Base-by-base conservation (phyloP, 2,113 vertebrate genomes). In the Eclectus roratus region DNA sequence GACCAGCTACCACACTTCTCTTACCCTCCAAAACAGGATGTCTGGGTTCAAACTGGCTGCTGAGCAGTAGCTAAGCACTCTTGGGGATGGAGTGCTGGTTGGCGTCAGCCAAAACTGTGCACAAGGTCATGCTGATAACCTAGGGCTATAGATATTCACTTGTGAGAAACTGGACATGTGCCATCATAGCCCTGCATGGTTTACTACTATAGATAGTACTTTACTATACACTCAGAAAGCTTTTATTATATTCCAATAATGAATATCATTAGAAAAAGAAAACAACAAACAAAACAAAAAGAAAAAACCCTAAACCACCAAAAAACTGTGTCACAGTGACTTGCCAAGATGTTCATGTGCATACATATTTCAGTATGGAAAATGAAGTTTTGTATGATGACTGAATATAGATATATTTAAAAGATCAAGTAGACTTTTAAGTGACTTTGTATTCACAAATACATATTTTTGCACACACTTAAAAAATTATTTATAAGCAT, bases 1-100 rank as follows among this genome's bases (percentile, higher is more conserved):
- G 13, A 71, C 25, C 13, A 43, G 11, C 19, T 71, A 23, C 11
- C 13, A 58, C 0, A 0, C 5, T 68, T 60, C 73, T 79, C 39
- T 60, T 41, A 60, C 8, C 21, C 19, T 65, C 37, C 31, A 72
- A 41, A 85, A 49, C 1, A 41, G 41, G 31, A 50, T 43, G 25
- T 1, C 8, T 66, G 35, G 7, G 1, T 69, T 77, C 44, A 61
- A 9, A 13, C 21, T 44, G 31, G 13, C 31, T 94, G 63, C 37
- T 52, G 49, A 88, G 44, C 43, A 58, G 47, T 85, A 44, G 41
- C 16, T 72, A 20, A 84, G 19, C 10, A 4, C 37, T 50, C 58
- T 8, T 41, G 49, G 33, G 29, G 10, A 50, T 27, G 0, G 2
- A 71, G 25, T 33, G 31, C 37, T 85, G 8, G 35, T 28, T 95